These are phyloP conservation scores for Blennius ocellaris DNA, from an alignment of 2,113 vertebrate species.

Conservation along the genomic window DNA sequence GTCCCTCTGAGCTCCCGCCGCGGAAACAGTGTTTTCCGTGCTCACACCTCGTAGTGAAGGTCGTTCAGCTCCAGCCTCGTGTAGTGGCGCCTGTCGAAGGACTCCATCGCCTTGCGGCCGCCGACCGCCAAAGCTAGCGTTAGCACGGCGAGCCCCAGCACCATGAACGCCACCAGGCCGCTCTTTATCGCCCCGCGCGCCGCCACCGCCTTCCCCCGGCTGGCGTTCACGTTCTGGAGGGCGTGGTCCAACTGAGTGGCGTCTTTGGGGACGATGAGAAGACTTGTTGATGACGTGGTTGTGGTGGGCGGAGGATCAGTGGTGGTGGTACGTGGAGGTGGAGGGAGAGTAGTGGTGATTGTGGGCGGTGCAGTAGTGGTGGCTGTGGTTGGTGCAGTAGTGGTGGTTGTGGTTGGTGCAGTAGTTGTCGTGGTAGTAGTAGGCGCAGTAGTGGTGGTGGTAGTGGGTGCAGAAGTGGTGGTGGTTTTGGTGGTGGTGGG, in stretches of 20 bases:
- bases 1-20: no score
- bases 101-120: slow-evolving; percentile 83
- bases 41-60: slow-evolving; percentile 84
- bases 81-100: slow-evolving; percentile 84
- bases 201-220: slow-evolving; percentile 20
- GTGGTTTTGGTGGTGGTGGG: background rate
- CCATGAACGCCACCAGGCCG: slow-evolving; percentile 77
- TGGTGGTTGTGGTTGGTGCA: background rate
- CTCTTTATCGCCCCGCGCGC: slow-evolving; percentile 64
- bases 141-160: slow-evolving; percentile 75
- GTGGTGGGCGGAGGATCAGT: slow-evolving; percentile 19
- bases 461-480: fast-evolving
- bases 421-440: background rate
- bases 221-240: slow-evolving; percentile 26
- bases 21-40: no score
- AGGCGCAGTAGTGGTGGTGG: background rate
- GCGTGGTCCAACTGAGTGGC: slow-evolving; percentile 22
- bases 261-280: slow-evolving; percentile 60
- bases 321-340: background rate
- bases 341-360: background rate
- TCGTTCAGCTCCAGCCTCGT: slow-evolving; percentile 86
- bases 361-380: background rate
- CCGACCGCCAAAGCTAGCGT: slow-evolving; percentile 72
- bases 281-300: slow-evolving; percentile 7
- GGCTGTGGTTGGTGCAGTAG: background rate